Evolutionary conservation across 2,797 vertebrate genomes (phyloP).

Genomic region (Spondyliosoma cantharus): DNA sequence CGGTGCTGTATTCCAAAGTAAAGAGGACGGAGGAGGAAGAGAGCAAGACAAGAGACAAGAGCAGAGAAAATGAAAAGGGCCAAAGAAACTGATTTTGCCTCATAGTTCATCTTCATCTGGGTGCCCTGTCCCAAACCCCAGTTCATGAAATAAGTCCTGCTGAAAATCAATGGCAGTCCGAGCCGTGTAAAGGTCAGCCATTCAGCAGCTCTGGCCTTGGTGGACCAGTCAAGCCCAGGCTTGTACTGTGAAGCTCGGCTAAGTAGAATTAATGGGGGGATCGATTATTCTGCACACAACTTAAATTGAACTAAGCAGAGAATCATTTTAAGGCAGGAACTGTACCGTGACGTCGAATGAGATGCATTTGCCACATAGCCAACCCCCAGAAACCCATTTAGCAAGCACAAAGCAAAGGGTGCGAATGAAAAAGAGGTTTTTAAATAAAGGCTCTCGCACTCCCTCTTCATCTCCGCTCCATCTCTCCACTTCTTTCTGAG

Average conservation of each 20-base stretch:
- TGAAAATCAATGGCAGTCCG: conserved; percentile 87
- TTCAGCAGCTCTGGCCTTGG: conserved; percentile 83
- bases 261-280: conserved; percentile 87
- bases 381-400: conserved; percentile 70
- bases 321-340: conserved; percentile 83
- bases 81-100: conserved; percentile 83
- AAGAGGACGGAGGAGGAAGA: conserved; percentile 50
- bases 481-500: conserved; percentile 44
- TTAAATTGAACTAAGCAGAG: conserved; percentile 85
- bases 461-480: conserved; percentile 10
- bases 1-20: conserved; percentile 62
- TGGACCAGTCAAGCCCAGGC: conserved; percentile 80
- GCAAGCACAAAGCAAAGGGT: conserved; percentile 62
- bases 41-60: conserved; percentile 46
- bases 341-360: conserved; percentile 77
- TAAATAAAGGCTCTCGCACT: conserved; percentile 63
- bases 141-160: conserved; percentile 89
- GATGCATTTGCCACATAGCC: conserved; percentile 73
- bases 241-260: conserved; percentile 83
- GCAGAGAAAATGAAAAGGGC: conserved; percentile 69
- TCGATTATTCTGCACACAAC: conserved; percentile 85
- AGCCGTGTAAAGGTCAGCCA: conserved; percentile 87
- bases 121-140: conserved; percentile 83
- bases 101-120: conserved; percentile 89
- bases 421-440: conserved; percentile 66